Evolutionary conservation across 92 coral and sea anemone genomes (phyloP).

Genomic region (Pocillopora grandis): DNA sequence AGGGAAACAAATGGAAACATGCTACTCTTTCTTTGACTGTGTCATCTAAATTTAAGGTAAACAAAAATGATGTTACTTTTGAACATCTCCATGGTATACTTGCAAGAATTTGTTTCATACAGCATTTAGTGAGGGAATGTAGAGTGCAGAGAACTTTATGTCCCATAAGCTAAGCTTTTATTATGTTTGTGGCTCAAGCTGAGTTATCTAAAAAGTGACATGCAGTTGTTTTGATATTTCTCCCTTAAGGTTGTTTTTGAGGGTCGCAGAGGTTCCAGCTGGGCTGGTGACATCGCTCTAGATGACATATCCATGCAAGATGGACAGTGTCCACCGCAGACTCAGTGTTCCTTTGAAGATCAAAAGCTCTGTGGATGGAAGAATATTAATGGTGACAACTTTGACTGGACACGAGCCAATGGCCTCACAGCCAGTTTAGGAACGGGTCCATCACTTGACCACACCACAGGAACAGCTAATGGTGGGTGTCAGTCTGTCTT

Average conservation of each 20-base stretch:
- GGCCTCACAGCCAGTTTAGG: conserved; percentile 84
- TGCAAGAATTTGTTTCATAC: no score
- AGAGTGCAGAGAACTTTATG: not conserved
- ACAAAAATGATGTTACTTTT: not conserved
- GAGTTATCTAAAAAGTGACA: not conserved
- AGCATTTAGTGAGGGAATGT: not conserved
- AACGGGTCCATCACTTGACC: conserved; percentile 89
- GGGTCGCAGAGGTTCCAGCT: conserved; percentile 84
- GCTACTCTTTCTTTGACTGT: conserved; percentile 79
- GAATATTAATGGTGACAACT: conserved; percentile 89
- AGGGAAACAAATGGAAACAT: conserved; percentile 87
- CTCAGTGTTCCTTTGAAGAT: conserved; percentile 85
- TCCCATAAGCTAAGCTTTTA: not conserved
- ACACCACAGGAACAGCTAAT: conserved; percentile 74
- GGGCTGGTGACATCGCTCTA: conserved; percentile 90
- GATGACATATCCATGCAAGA: conserved; percentile 86
- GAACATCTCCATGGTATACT: no score
- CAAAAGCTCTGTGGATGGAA: conserved; percentile 84
- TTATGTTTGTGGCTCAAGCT: not conserved
- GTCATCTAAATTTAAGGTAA: conserved; percentile 80
- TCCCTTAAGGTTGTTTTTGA: conserved; percentile 79
- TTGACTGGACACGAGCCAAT: conserved; percentile 93
- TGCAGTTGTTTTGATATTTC: not conserved
- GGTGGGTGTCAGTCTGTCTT: conserved; percentile 52
- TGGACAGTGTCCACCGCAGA: conserved; percentile 83